Evolutionary conservation across 2,888 invertebrate genomes (phyloP).

Genomic region (Brachyptera risi): DNA sequence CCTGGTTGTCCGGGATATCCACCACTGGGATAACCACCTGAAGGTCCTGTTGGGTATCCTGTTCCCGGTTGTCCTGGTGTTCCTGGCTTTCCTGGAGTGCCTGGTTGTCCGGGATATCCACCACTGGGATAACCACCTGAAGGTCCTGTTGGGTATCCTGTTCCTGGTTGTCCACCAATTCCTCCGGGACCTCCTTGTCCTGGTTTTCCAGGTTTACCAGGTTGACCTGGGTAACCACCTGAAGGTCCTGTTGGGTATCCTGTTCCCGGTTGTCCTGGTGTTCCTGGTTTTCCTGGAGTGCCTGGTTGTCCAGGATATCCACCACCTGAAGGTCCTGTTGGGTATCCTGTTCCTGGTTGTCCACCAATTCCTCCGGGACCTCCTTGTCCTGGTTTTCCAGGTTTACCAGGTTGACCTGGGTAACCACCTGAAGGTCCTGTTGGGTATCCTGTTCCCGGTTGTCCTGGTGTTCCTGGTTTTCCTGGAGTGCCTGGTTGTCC

Average conservation of each 20-base stretch:
- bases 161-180: conserved; percentile 21
- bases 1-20: conserved; percentile 9
- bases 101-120: conserved; percentile 30
- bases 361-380: conserved; percentile 36
- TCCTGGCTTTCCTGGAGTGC: conserved; percentile 33
- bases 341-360: conserved; percentile 34
- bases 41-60: conserved; percentile 36
- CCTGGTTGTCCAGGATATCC: conserved; percentile 39
- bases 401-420: conserved; percentile 50
- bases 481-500: conserved; percentile 36
- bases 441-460: conserved; percentile 35
- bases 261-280: conserved; percentile 31
- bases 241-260: conserved; percentile 36
- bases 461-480: conserved; percentile 25
- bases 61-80: conserved; percentile 31
- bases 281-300: conserved; percentile 37
- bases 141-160: conserved; percentile 1
- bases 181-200: conserved; percentile 34
- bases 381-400: conserved; percentile 38
- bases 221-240: conserved; percentile 40
- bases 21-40: conserved; percentile 37
- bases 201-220: conserved; percentile 36
- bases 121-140: conserved; percentile 32
- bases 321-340: conserved; percentile 38
- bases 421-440: conserved; percentile 36